A percentile compares a stretch with the other conserved stretches of the same genome.
Evolutionary conservation across 2,797 vertebrate genomes (phyloP).

Genomic region (Acomys russatus): DNA sequence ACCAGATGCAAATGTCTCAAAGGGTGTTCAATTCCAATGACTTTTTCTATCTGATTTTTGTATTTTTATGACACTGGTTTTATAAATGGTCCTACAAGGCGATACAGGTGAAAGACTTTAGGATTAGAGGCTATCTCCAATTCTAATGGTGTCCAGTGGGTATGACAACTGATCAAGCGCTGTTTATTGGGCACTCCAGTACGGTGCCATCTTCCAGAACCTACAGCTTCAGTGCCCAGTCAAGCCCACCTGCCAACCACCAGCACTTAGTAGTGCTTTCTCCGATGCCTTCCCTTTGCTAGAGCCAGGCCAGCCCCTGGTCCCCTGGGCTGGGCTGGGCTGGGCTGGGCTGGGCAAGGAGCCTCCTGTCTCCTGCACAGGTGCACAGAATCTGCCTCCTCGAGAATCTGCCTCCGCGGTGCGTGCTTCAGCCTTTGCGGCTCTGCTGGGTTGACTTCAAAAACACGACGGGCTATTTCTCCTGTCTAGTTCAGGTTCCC

Average conservation of each 20-base stretch:
- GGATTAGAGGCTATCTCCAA: neutral
- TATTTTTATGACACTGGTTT: neutral
- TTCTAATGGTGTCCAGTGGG: neutral
- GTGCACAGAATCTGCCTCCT: neutral
- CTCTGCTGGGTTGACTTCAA: neutral
- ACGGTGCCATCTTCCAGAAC: neutral
- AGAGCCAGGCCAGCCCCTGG: neutral
- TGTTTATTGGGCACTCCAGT: neutral
- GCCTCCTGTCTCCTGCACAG: neutral
- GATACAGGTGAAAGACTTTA: neutral
- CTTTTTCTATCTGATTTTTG: conserved; percentile 10
- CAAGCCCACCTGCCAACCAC: neutral
- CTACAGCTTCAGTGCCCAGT: neutral
- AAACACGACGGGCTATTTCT: neutral
- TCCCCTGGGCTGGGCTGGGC: neutral
- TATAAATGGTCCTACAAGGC: neutral
- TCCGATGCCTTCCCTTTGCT: neutral
- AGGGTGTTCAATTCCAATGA: neutral
- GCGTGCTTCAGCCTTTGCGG: no score
- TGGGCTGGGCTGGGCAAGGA: neutral
- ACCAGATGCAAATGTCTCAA: neutral
- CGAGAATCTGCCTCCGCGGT: neutral
- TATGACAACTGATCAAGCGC: neutral
- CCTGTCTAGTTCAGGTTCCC: neutral
- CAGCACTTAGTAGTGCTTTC: neutral